Percentiles rank a stretch among this genome's conserved stretches.
Evolutionary conservation across 2,113 vertebrate species (phyloP).

Genomic region (Amphilophus citrinellus): DNA sequence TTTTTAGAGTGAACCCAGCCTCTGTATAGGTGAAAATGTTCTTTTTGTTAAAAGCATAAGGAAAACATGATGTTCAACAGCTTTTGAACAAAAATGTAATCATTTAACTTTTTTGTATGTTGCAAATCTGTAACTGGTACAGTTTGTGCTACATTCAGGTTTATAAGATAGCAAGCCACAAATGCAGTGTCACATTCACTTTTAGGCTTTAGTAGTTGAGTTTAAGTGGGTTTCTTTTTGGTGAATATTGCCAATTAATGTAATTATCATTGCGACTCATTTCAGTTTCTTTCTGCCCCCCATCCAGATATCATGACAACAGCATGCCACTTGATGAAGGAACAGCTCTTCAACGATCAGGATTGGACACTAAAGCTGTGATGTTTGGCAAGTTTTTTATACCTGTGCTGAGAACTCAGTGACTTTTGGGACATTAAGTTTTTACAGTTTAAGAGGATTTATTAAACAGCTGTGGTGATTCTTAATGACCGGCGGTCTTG

Average conservation of each 20-base stretch:
- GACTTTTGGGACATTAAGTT: conserved; percentile 25
- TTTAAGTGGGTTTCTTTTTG: background rate
- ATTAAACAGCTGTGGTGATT: conserved; percentile 3
- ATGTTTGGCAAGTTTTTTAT: conserved; percentile 27
- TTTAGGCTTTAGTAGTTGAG: background rate
- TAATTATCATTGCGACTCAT: background rate
- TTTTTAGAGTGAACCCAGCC: too few relatives aligned
- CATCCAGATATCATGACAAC: conserved; percentile 56
- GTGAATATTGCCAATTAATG: background rate
- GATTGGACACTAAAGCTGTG: conserved; percentile 53
- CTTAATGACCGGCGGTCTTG: background rate
- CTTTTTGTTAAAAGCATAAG: too few relatives aligned
- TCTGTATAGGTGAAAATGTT: too few relatives aligned
- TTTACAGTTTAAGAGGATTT: conserved; percentile 25
- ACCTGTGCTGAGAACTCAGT: conserved; percentile 40
- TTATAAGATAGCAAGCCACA: background rate
- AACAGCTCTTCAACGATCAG: conserved; percentile 27
- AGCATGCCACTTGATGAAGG: conserved; percentile 25
- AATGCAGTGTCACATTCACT: background rate
- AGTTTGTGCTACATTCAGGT: background rate
- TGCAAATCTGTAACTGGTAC: background rate
- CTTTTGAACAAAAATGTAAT: background rate
- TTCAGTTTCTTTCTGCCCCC: conserved; percentile 7
- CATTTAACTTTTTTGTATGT: background rate
- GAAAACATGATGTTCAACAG: background rate